Evolutionary conservation across 2,797 vertebrate species (phyloP), one percentile per base, ranked within the genome.

Genomic region (Lacerta bilineata): DNA sequence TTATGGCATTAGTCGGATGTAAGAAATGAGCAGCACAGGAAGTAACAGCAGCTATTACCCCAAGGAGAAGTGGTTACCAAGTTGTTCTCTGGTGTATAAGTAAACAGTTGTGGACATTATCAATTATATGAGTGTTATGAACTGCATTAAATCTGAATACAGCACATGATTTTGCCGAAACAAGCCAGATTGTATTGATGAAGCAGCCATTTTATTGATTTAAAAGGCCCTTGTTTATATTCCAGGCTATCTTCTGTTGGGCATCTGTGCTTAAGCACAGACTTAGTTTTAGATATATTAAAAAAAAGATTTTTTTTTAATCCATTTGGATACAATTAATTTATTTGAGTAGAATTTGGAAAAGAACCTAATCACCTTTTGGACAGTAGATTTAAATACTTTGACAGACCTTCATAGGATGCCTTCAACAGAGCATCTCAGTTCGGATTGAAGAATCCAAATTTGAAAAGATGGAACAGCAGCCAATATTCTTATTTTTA

Each of bases 261-360:
- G 46, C 29, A 82, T 29, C 39, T 83, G 13, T 71, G 36, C 15
- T 43, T 86, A 46, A 23, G 10, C 20, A 75, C 33, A 68, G 20
- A 86, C 11, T 20, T 29, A 8, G 20, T 39, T 83, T 36, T 72
- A 69, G 50, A 77, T 55, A 64, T 83, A 74, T 8, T 46, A 11
- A 8, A 76, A 76, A 76, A 2, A 36, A 68, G 8, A 55, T 33
- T 39, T 61, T 76, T 61, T 76, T 75, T 76, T 81, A 4, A 83
- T 23, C 74, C 59, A 77, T 69, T 74, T 77, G 43, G 74, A 88
- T 77, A 43, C 41, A 83, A 83, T 88, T 84, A 59, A 71, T 59
- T 43, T 13, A 27, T 88, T n/a, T 66, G 59, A 68, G 9, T 13
- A 29, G 55, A 88, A 83, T 76, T 36, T 87, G 79, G 74, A 77